Percentiles rank a stretch among this genome's conserved stretches.
These are phyloP conservation scores for Urocolius indicus DNA, from an alignment of 2,113 vertebrate genomes.

Conservation along the genomic window DNA sequence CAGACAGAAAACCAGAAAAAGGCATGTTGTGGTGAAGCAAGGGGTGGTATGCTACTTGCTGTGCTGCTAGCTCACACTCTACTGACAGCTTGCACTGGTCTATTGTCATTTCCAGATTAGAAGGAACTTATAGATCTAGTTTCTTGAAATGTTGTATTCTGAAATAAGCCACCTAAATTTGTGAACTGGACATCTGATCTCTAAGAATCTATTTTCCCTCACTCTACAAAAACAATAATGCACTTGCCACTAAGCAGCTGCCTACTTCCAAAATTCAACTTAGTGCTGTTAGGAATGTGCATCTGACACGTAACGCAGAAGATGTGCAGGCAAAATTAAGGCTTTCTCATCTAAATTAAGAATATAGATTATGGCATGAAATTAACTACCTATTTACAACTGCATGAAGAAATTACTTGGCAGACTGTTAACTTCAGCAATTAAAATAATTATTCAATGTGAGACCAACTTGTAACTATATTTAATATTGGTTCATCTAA, in stretches of 20 bases:
- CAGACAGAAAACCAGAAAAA: not conserved
- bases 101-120: not conserved
- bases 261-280: not conserved
- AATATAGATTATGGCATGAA: constrained; percentile 4
- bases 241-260: constrained; percentile 30
- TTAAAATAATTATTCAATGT: constrained; percentile 42
- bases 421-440: constrained; percentile 35
- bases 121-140: not conserved
- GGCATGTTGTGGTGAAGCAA: not conserved
- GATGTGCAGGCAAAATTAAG: constrained; percentile 30
- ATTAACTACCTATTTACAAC: constrained; percentile 8
- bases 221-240: not conserved
- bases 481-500: not conserved
- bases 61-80: not conserved
- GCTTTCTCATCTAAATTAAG: constrained; percentile 3
- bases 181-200: not conserved
- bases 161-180: not conserved
- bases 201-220: not conserved
- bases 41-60: not conserved
- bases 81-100: not conserved
- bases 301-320: constrained; percentile 10
- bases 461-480: not conserved
- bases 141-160: not conserved
- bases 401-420: constrained; percentile 6
- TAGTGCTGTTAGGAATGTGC: not conserved